These are phyloP conservation scores for Drosophila paulistorum DNA, from an alignment of 1,140 invertebrate genomes.

Conservation along the genomic window DNA sequence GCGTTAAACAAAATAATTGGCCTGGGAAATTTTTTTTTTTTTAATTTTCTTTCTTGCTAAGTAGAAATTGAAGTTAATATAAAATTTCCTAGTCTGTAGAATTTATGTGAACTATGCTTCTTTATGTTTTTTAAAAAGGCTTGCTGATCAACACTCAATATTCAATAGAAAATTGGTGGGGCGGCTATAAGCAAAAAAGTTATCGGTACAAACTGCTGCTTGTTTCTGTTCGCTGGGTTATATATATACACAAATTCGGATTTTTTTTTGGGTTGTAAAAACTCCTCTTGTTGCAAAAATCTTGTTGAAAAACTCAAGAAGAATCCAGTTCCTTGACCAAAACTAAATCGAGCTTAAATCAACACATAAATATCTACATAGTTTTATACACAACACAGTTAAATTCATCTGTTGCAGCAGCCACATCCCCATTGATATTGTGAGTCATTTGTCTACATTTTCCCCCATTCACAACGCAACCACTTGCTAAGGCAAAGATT, in stretches of 20 bases:
- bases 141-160: neutral
- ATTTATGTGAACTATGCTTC: neutral
- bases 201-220: no score
- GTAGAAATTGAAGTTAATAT: neutral
- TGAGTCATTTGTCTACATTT: conserved; percentile 49
- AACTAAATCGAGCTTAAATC: conserved; percentile 7
- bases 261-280: conserved; percentile 7
- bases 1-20: conserved; percentile 24
- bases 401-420: neutral
- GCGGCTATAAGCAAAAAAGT: no score
- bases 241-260: conserved; percentile 17
- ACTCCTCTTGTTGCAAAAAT: conserved; percentile 7
- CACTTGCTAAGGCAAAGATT: conserved; percentile 51
- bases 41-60: neutral
- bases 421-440: conserved; percentile 27
- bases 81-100: neutral
- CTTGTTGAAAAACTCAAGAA: neutral
- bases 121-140: neutral
- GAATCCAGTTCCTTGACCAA: neutral
- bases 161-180: no score
- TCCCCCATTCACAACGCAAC: conserved; percentile 43
- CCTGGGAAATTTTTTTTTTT: neutral
- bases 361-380: neutral
- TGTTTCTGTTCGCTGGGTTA: neutral
- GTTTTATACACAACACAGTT: neutral